Evolutionary conservation across 2,888 invertebrate genomes (phyloP), one percentile per base, ranked within the genome.

Genomic region (Atethmia centrago): DNA sequence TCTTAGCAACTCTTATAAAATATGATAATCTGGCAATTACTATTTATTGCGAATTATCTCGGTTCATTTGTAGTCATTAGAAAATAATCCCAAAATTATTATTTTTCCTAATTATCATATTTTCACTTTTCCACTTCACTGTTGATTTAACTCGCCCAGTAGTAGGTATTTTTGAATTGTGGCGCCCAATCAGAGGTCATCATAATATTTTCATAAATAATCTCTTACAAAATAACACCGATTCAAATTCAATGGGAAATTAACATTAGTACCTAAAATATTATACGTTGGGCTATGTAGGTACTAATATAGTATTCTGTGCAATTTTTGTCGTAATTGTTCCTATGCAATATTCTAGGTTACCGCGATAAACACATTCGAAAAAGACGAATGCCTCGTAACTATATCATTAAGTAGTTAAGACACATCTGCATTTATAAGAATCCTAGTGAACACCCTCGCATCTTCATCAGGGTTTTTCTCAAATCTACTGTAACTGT

Each of bases 11-110:
- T 45, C 10, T 4, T 36, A n/a, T 64, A 49, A 67, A 68, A 73
- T 65, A 51, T 59, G 56, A 21, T 69, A 69, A 72, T 72, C 45
- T 14, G 19, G 53, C 58, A 61, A 77, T 77, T 45, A 49, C 58
- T 82, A 82, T 82, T 61, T 65, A 82, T 81, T 55, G 9, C 28
- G 8, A 53, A 82, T 84, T 66, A 81, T 69, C 56, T 59, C 45
- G 28, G 51, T 42, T 73, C 69, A 74, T 80, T 56, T 67, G 45
- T 63, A 68, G 64, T 71, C 59, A 68, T 58, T 49, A 65, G 8
- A 31, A n/a, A 31, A 25, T 16, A 19, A 14, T 21, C 31, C 8
- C 45, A 2, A 65, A 49, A 42, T 31, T 49, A 5, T 21, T n/a
- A 51, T 56, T 45, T 71, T 36, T 56, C n/a, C 28, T 53, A 10